These are phyloP conservation scores for Xyrichtys novacula DNA, from an alignment of 2,797 vertebrate genomes.

Conservation along the genomic window DNA sequence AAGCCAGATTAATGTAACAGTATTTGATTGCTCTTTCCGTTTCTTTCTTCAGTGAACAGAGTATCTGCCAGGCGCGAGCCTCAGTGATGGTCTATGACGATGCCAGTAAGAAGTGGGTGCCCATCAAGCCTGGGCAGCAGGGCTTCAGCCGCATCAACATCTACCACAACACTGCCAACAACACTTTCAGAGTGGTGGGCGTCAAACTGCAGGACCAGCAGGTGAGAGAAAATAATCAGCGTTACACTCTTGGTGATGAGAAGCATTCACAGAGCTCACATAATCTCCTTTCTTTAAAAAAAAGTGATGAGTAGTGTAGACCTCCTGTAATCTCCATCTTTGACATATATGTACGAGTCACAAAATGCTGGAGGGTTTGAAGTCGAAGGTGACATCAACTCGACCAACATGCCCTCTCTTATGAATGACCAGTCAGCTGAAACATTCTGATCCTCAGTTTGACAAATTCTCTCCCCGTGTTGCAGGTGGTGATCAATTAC, in stretches of 20 bases:
- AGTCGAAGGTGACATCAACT: too few species aligned
- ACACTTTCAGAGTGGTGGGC: slow-evolving; percentile 92
- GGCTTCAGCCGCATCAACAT: slow-evolving; percentile 99
- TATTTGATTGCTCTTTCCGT: slow-evolving; percentile 3
- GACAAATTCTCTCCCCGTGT: background rate
- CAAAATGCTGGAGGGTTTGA: too few species aligned
- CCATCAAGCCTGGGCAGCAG: slow-evolving; percentile 97
- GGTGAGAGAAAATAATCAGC: slow-evolving; percentile 74
- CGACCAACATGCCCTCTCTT: background rate
- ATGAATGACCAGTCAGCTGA: background rate
- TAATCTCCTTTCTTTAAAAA: background rate
- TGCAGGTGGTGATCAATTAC: slow-evolving; percentile 98
- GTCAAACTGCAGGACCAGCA: slow-evolving; percentile 99
- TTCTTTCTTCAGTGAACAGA: slow-evolving; percentile 91
- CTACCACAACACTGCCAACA: slow-evolving; percentile 95
- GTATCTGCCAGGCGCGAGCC: slow-evolving; percentile 99
- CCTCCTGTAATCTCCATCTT: background rate
- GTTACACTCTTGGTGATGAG: background rate
- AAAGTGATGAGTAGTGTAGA: background rate
- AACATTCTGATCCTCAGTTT: slow-evolving; percentile 8
- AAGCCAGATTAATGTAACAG: background rate
- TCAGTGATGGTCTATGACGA: slow-evolving; percentile 99
- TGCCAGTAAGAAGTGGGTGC: slow-evolving; percentile 99
- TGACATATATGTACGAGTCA: too few species aligned
- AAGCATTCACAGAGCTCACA: too few species aligned